A percentile compares a stretch with the other conserved stretches of the same genome.
phyloP scores from a whole-genome alignment of 2,797 vertebrate genomes.

The Periophthalmus magnuspinnatus region DNA sequence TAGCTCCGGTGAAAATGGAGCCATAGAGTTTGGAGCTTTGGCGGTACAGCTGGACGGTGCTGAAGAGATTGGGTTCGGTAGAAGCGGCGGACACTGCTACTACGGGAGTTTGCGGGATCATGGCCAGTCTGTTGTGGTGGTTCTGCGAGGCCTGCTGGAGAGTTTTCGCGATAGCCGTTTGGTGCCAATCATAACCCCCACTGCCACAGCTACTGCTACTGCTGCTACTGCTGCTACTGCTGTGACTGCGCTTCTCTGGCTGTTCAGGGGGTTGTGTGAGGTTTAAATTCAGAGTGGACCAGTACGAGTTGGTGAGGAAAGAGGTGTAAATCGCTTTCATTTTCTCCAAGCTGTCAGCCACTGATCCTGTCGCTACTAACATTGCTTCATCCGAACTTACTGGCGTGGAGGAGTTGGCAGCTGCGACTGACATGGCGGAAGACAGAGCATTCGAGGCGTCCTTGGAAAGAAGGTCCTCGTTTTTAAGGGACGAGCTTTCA shows the following conservation, averaged over 20 bases:
- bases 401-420: slow-evolving; percentile 42
- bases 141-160: slow-evolving; percentile 95
- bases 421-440: slow-evolving; percentile 63
- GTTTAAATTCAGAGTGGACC: slow-evolving; percentile 94
- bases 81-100: slow-evolving; percentile 50
- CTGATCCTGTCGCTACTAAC: slow-evolving; percentile 67
- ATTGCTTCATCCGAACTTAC: slow-evolving; percentile 80
- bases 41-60: slow-evolving; percentile 96
- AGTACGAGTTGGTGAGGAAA: slow-evolving; percentile 98
- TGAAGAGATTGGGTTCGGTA: slow-evolving; percentile 87
- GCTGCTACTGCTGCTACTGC: slow-evolving; percentile 93
- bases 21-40: slow-evolving; percentile 99
- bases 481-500: slow-evolving; percentile 92
- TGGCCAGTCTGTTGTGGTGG: slow-evolving; percentile 67
- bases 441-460: slow-evolving; percentile 76
- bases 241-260: slow-evolving; percentile 87
- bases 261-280: slow-evolving; percentile 82
- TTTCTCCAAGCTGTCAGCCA: slow-evolving; percentile 95
- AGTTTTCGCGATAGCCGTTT: slow-evolving; percentile 95
- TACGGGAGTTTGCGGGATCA: slow-evolving; percentile 60
- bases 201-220: slow-evolving; percentile 95
- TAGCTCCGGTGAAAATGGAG: slow-evolving; percentile 98
- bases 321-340: slow-evolving; percentile 99
- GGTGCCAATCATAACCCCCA: slow-evolving; percentile 97
- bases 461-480: slow-evolving; percentile 88